Evolutionary conservation across 2,888 invertebrate genomes (phyloP), one percentile per base, ranked within the genome.

Genomic region (Drosophila austrosaltans): DNA sequence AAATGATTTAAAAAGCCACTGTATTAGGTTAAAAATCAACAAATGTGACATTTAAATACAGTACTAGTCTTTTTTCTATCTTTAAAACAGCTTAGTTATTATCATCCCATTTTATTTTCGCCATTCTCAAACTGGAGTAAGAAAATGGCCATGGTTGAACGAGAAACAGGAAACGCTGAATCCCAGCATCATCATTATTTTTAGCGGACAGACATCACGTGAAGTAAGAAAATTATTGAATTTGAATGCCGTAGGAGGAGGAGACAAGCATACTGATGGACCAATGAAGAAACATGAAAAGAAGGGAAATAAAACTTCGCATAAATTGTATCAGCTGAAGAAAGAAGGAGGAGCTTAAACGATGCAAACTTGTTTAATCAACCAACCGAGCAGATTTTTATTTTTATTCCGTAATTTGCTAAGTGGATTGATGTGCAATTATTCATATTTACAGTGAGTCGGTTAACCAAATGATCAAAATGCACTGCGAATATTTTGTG

Each of bases 401-500:
- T 30, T 6, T 53, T 10, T 5, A 48, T 22, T 58, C 42, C 58
- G 66, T 72, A 72, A 72, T 66, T 72, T 72, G 72, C 66, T 59
- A 40, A 56, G 63, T 48, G 66, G 22, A 53, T 42, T 32, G 54
- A 63, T 63, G 30, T 65, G 64, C 65, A 76, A 76, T 74, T 69
- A 79, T 86, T 86, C 83, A 83, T 83, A 86, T 83, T 83, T 83
- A 86, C 79, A 76, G 77, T 62, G 70, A 58, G 54, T 67, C 69
- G 86, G 86, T 86, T 79, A 76, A 82, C 83, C 83, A 69, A 79
- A 64, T 30, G 65, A 62, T 71, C 80, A 80, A 75, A 82, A 84
- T 78, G 68, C 63, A 4, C 69, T 56, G 77, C 69, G 67, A 73
- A 70, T 60, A 68, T 69, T 84, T 69, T 68, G 75, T 68, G 72